Percentiles rank a stretch among this genome's conserved stretches.
Evolutionary conservation across 2,888 invertebrate species (phyloP).

Genomic region (Shargacucullia verbasci): DNA sequence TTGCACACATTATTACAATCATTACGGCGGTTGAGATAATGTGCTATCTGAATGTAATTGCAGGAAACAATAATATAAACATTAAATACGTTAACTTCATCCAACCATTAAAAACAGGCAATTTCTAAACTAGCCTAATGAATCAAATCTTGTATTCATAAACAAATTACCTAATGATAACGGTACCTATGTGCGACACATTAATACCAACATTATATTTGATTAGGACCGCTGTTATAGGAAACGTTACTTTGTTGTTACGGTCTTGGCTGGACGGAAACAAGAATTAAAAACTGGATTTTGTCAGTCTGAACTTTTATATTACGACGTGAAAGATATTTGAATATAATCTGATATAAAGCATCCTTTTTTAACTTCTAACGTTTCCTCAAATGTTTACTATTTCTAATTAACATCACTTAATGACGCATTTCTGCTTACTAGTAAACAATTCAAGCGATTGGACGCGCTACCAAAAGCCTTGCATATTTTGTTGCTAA

Average conservation of each 20-base stretch:
- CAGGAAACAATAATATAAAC: constrained; percentile 47
- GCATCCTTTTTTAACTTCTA: no score
- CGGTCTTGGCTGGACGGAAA: not conserved
- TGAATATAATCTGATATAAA: no score
- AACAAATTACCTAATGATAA: not conserved
- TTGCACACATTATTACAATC: constrained; percentile 34
- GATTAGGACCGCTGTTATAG: not conserved
- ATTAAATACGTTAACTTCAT: constrained; percentile 14
- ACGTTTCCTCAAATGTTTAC: constrained; percentile 12
- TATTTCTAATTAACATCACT: constrained; percentile 3
- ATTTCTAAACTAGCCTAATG: constrained; percentile 22
- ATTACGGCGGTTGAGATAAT: constrained; percentile 47
- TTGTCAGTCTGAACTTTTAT: no score
- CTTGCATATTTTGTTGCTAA: constrained; percentile 30
- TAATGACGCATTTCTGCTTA: constrained; percentile 19
- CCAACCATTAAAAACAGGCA: constrained; percentile 24
- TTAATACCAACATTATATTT: not conserved
- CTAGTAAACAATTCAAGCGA: constrained; percentile 19
- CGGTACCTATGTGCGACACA: not conserved
- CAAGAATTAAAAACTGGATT: not conserved
- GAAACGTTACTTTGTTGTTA: not conserved
- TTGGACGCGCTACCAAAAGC: constrained; percentile 6
- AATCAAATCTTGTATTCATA: constrained; percentile 10
- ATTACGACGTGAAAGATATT: no score
- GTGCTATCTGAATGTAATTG: constrained; percentile 34